Base-by-base conservation (phyloP, 1,140 invertebrate species). In the Ceratina japonica region DNA sequence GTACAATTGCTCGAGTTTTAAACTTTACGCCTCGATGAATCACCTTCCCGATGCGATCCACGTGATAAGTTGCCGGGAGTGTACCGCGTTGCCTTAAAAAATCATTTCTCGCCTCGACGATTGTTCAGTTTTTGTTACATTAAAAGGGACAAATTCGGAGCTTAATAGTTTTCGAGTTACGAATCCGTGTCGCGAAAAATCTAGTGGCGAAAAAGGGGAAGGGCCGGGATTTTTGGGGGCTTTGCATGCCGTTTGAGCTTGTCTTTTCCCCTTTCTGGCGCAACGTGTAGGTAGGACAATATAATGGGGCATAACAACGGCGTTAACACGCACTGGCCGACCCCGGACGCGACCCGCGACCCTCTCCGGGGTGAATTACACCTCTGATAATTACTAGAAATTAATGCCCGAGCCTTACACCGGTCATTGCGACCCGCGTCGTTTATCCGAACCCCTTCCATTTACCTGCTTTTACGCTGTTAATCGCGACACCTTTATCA, bases 241-340 rank as follows among this genome's bases (percentile, higher is more conserved):
- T 86, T 72, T 27, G 68, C 54, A 63, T 31, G 69, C 56, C 63
- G 71, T 61, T 63, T 74, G 24, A 56, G 80, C 77, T 59, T 75
- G 74, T 61, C 75, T 79, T 84, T 78, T 69, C 58, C 70, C 79
- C 59, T 74, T 77, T 59, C 59, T 72, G 13, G 69, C 52, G 52
- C 62, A 54, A 20, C 70, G 80, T 63, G 79, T 75, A 71, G 83
- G 85, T 84, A 90, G 87, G 87, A 90, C 88, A 86, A 90, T 90
- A 91, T 92, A 92, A 92, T 91, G 90, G 90, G 90, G 90, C 90
- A 91, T 92, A 92, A 92, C 91, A 92, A 91, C 90, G 89, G 90
- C 90, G 90, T 92, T 92, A 92, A 92, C 91, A 91, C 88, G 89
- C 85, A 87, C 86, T 88, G 87, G 84, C 79, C 89, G 87, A 91